Percentiles rank a stretch among this genome's conserved stretches.
Conservation (phyloP, 2,888 invertebrate genomes). For the Cantharis flavilabris region DNA sequence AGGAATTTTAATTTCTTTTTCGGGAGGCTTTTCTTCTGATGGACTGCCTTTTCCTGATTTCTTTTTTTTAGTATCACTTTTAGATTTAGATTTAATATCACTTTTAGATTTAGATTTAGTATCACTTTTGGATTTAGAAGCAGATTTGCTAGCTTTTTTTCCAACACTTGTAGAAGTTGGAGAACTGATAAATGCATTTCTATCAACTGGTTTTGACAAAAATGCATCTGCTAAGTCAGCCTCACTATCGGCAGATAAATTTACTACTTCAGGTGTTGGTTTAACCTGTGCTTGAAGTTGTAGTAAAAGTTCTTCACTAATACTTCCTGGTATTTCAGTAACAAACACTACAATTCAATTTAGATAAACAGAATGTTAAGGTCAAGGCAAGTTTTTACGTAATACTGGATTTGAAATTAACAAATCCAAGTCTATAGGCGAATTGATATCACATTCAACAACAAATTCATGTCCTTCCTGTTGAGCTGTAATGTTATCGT, state of each 20-base stretch:
- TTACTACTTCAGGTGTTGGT: slow-evolving; percentile 4
- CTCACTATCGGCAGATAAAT: slow-evolving; percentile 37
- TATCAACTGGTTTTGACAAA: slow-evolving; percentile 35
- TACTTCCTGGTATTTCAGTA: slow-evolving; percentile 38
- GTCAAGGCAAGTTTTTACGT: slow-evolving; percentile 19
- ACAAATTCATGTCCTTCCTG: slow-evolving; percentile 17
- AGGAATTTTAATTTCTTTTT: slow-evolving; percentile 3
- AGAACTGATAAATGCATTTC: slow-evolving; percentile 5
- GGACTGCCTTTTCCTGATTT: background rate
- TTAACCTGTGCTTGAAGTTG: slow-evolving; percentile 33
- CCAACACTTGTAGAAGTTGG: background rate
- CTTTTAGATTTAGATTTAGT: background rate
- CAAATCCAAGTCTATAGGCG: slow-evolving; percentile 24
- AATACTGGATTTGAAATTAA: slow-evolving; percentile 33
- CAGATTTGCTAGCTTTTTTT: background rate
- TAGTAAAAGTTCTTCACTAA: slow-evolving; percentile 36
- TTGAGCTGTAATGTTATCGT: slow-evolving; percentile 21
- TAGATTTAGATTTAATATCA: background rate
- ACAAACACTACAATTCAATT: slow-evolving; percentile 38
- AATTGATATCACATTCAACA: slow-evolving; percentile 25
- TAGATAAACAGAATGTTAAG: background rate
- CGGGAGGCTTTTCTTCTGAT: slow-evolving; percentile 2
- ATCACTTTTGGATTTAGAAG: background rate
- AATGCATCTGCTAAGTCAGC: slow-evolving; percentile 44
- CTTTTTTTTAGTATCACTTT: background rate